phyloP scores from a whole-genome alignment of 2,797 vertebrate genomes.

The Steatocranus sp. region DNA sequence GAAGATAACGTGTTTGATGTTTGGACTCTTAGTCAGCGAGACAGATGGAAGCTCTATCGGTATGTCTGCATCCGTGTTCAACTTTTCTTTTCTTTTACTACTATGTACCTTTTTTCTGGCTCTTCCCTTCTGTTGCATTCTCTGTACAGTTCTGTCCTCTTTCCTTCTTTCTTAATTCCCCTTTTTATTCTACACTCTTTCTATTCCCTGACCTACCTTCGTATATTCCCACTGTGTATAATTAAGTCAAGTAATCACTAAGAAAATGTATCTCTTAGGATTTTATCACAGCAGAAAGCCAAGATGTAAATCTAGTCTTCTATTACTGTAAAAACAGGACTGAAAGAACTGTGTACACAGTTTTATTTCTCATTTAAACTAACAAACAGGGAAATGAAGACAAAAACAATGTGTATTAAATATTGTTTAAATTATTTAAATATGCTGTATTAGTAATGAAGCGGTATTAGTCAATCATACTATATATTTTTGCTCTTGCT shows the following conservation, averaged over 20 bases:
- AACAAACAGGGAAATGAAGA: neutral
- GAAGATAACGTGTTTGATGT: constrained; percentile 70
- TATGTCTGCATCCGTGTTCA: constrained; percentile 38
- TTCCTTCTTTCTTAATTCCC: neutral
- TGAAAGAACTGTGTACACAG: neutral
- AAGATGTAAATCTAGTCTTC: neutral
- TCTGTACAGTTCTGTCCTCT: neutral
- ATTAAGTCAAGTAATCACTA: constrained; percentile 49
- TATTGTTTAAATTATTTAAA: neutral
- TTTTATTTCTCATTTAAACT: constrained; percentile 19
- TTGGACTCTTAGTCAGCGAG: constrained; percentile 77
- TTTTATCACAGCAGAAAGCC: constrained; percentile 12
- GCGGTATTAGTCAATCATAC: neutral
- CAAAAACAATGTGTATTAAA: neutral
- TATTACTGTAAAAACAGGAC: neutral
- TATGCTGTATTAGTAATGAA: neutral
- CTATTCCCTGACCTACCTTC: constrained; percentile 10
- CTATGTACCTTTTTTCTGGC: neutral
- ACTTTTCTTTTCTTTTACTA: neutral
- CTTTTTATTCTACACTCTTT: neutral
- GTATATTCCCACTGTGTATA: constrained; percentile 38
- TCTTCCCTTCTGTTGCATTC: neutral
- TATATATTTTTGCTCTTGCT: neutral
- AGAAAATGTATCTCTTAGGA: constrained; percentile 39
- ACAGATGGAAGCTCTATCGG: constrained; percentile 92